Evolutionary conservation across 2,888 invertebrate genomes (phyloP), one percentile per base, ranked within the genome.

Genomic region (Drosophila koepferae): DNA sequence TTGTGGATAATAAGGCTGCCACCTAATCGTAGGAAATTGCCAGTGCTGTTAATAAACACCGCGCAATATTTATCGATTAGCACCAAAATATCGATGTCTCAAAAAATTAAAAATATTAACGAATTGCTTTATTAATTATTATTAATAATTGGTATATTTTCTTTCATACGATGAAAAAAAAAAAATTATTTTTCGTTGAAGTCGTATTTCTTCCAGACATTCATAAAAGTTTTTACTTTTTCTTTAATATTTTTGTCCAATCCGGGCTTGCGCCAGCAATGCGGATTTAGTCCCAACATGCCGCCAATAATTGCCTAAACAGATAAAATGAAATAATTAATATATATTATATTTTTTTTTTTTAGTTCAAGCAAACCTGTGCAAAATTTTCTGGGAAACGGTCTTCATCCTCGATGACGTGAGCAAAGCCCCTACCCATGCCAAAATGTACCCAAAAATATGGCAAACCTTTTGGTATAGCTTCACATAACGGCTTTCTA

Each of bases 371-470:
- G 34, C 89, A 92, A 93, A 97, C 97, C 94, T 97, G 96, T 7
- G 98, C 99, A 95, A 99, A 99, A 93, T 97, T 96, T 60, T 92
- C 93, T 0, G 98, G 97, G 93, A 99, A 99, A 44, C 95, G 92
- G 64, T 95, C 94, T 91, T 98, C 97, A 92, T 99, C 97, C 94
- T 99, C 99, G 88, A 99, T 98, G 0, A 99, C 97, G 94, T 99
- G 99, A 54, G 98, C 99, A 94, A 96, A 99, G 1, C 99, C 99
- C 60, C 96, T 95, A 49, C 97, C 95, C 94, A 96, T 95, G 20
- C 98, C 99, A 94, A 99, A 99, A 92, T 98, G 96, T 0, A 99
- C 97, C 94, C 96, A 96, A 93, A 99, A 98, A 92, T 99, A 99
- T 0, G 99, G 97, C 77, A 99, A 94, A 0, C 98, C 98, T 93